Evolutionary conservation across 23 tunicate genomes (phyloP).

Genomic region (Halocynthia roretzi): DNA sequence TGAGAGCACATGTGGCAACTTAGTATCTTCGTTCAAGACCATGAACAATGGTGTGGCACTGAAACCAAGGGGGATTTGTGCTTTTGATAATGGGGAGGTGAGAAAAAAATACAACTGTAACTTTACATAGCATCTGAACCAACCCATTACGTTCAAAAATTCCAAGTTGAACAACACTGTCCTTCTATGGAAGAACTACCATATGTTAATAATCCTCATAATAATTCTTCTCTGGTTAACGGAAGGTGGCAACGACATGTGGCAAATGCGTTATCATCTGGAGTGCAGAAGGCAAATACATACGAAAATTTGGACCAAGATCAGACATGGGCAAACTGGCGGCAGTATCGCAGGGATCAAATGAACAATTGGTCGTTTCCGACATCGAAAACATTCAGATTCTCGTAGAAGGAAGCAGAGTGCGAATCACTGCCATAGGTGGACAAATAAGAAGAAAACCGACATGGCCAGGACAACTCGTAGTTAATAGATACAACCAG

Average conservation of each 20-base stretch:
- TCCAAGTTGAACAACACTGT: no score
- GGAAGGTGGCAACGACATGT: slow-evolving; percentile 44
- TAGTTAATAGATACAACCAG: slow-evolving; percentile 49
- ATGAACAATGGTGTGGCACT: slow-evolving; percentile 32
- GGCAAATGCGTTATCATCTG: slow-evolving; percentile 58
- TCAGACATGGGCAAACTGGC: slow-evolving; percentile 55
- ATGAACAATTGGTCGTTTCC: slow-evolving; percentile 26
- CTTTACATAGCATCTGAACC: background rate
- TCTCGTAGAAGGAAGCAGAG: slow-evolving; percentile 19
- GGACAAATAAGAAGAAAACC: slow-evolving; percentile 34
- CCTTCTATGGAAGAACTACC: no score
- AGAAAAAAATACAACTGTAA: slow-evolving; percentile 12
- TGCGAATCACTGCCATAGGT: slow-evolving; percentile 25
- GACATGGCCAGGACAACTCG: slow-evolving; percentile 60
- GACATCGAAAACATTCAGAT: slow-evolving; percentile 46
- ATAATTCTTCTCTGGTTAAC: no score
- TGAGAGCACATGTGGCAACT: slow-evolving; percentile 30
- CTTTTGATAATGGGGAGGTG: slow-evolving; percentile 26
- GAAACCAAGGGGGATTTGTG: slow-evolving; percentile 43
- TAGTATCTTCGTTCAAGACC: slow-evolving; percentile 42
- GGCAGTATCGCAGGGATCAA: slow-evolving; percentile 40
- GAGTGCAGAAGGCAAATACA: slow-evolving; percentile 36
- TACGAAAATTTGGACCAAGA: slow-evolving; percentile 46
- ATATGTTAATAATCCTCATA: no score
- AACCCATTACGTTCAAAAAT: no score